phyloP scores from a whole-genome alignment of 2,113 vertebrate genomes.

The Nibea coibor region DNA sequence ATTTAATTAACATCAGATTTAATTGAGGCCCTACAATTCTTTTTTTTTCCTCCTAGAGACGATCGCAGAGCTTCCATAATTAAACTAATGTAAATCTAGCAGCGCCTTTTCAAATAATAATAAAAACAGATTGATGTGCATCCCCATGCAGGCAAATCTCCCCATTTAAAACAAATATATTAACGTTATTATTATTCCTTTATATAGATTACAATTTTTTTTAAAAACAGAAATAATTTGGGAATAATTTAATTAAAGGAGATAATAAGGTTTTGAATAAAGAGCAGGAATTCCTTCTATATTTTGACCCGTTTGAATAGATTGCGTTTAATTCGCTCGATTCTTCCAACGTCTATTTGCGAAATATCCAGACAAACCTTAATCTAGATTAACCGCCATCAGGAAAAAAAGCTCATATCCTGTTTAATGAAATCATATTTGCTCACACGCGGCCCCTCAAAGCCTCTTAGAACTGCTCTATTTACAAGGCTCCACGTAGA shows the following conservation, averaged over 20 bases:
- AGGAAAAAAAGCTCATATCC: constrained; percentile 75
- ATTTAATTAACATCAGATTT: constrained; percentile 89
- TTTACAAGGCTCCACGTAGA: constrained; percentile 66
- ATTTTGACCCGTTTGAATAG: constrained; percentile 75
- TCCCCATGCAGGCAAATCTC: constrained; percentile 78
- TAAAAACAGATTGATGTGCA: constrained; percentile 69
- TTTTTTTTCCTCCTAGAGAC: constrained; percentile 72
- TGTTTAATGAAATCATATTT: constrained; percentile 79
- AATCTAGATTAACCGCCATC: constrained; percentile 78
- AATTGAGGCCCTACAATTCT: constrained; percentile 85
- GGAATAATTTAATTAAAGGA: constrained; percentile 85
- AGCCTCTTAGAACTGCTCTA: constrained; percentile 74
- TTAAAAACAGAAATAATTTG: constrained; percentile 73
- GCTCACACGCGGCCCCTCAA: constrained; percentile 59
- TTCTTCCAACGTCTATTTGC: constrained; percentile 71
- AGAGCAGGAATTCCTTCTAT: constrained; percentile 60
- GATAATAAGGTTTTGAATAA: constrained; percentile 76
- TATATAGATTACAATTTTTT: constrained; percentile 70
- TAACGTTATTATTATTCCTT: constrained; percentile 82
- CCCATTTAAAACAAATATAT: constrained; percentile 81
- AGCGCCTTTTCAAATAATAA: constrained; percentile 65
- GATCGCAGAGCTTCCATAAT: constrained; percentile 78
- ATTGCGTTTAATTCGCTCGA: constrained; percentile 74
- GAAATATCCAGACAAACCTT: constrained; percentile 70
- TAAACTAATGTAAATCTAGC: constrained; percentile 82